Base-by-base conservation (phyloP, 2,888 invertebrate genomes). In the Stenoptilia bipunctidactyla region DNA sequence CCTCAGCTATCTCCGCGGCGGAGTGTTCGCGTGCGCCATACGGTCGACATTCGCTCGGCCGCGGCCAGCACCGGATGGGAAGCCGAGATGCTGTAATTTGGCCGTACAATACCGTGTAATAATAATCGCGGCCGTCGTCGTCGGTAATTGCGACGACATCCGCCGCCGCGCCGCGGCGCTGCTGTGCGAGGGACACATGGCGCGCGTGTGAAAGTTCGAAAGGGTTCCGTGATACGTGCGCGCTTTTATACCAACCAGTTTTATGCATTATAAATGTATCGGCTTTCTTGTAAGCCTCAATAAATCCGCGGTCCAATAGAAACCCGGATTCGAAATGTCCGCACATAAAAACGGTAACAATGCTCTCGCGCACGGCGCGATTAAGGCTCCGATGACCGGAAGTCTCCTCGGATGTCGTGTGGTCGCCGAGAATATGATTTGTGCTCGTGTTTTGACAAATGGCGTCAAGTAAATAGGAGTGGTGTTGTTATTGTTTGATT, bases 81-180 rank as follows among this genome's bases (percentile, higher is more conserved):
- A 77, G 74, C 63, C 61, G 77, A 79, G 77, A 76, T 67, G 77
- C 66, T 67, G 74, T 72, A 75, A 74, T 80, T 79, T 71, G 72
- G 72, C 61, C 64, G 70, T 67, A 80, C 79, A 79, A 79, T 80
- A 66, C 70, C 62, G 63, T 68, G 68, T 69, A 72, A 72, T 75
- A 79, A 79, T 79, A 79, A 79, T 74, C 74, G 75, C 69, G 67
- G 66, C 59, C 61, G 60, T 74, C 74, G 75, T 69, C 67, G 66
- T 59, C 61, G 60, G 74, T 80, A 79, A 82, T 79, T 77, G 77
- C 74, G 65, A 59, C 70, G 75, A 73, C 80, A 79, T 80, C 80
- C 82, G 80, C 62, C 59, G 20, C 20, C 60, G 56, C 54, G 66
- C 56, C 64, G 61, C 63, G 53, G 63, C 61, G 57, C 53, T 38